phyloP scores from a whole-genome alignment of 2,797 vertebrate genomes.

The Spinus pinus region DNA sequence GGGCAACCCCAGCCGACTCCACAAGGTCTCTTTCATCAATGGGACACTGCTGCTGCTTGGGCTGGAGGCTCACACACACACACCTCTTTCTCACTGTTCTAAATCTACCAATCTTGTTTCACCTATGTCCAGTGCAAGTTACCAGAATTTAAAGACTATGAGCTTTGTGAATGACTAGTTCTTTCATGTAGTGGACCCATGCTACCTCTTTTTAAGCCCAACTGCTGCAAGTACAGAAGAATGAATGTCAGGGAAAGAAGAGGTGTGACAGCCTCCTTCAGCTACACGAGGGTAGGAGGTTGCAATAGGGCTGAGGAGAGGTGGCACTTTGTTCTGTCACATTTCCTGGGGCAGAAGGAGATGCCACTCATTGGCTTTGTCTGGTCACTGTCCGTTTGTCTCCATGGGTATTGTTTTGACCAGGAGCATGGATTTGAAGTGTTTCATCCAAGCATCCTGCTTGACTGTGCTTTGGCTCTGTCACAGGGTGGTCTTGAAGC shows the following conservation, averaged over 20 bases:
- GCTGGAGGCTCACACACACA: neutral
- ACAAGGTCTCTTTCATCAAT: neutral
- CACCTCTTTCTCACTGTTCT: neutral
- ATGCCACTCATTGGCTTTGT: neutral
- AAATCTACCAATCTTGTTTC: neutral
- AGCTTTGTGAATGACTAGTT: neutral
- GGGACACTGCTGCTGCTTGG: neutral
- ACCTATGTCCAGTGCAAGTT: neutral
- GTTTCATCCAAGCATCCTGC: neutral
- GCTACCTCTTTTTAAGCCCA: neutral
- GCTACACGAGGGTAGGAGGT: accelerated
- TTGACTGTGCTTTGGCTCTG: neutral
- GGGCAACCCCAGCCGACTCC: accelerated
- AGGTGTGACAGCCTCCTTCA: neutral
- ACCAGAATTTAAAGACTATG: neutral
- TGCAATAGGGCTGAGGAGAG: neutral
- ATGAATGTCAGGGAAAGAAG: neutral
- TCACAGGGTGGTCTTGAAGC: neutral
- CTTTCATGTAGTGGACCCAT: neutral
- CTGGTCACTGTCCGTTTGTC: neutral
- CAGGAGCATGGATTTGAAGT: neutral
- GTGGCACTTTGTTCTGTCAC: neutral
- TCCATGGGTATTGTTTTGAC: neutral
- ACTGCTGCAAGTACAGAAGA: neutral
- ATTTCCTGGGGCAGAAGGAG: neutral